Conservation (phyloP, 2,888 invertebrate species). For the Trissolcus brochymenae region DNA sequence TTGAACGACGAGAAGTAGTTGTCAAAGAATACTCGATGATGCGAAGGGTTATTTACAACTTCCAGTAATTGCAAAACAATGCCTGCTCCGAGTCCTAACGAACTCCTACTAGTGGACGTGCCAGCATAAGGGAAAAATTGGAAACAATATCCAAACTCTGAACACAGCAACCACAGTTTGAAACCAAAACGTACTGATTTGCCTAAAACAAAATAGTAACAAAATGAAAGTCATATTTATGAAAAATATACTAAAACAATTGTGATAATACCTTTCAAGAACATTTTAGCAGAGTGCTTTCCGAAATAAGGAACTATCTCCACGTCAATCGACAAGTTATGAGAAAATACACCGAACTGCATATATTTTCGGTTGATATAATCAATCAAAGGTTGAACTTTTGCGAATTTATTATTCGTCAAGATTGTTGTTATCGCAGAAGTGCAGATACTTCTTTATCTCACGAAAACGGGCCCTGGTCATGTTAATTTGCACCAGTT, state of each 20-base stretch:
- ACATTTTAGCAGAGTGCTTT: too few species aligned
- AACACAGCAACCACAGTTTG: constrained; percentile 63
- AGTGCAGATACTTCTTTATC: too few species aligned
- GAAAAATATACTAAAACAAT: not conserved
- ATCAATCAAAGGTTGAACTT: too few species aligned
- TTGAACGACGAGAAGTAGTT: constrained; percentile 30
- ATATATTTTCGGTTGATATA: too few species aligned
- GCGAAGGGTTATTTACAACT: constrained; percentile 10
- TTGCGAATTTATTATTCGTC: too few species aligned
- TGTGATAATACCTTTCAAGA: not conserved
- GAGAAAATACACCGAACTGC: too few species aligned
- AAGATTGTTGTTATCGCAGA: too few species aligned
- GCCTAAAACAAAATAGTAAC: constrained; percentile 23
- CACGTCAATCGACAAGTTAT: too few species aligned
- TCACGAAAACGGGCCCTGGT: too few species aligned
- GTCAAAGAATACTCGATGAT: constrained; percentile 29
- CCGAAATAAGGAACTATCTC: too few species aligned
- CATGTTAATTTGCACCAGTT: too few species aligned
- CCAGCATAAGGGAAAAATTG: constrained; percentile 62
- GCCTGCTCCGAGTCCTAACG: constrained; percentile 19
- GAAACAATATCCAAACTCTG: constrained; percentile 59
- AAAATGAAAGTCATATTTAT: constrained; percentile 3
- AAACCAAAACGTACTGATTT: constrained; percentile 65
- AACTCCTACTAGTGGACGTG: constrained; percentile 26
- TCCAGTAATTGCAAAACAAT: constrained; percentile 25